Percentiles rank a stretch among this genome's conserved stretches.
Conservation (phyloP, 2,113 vertebrate species). For the Formicarius rufipectus region DNA sequence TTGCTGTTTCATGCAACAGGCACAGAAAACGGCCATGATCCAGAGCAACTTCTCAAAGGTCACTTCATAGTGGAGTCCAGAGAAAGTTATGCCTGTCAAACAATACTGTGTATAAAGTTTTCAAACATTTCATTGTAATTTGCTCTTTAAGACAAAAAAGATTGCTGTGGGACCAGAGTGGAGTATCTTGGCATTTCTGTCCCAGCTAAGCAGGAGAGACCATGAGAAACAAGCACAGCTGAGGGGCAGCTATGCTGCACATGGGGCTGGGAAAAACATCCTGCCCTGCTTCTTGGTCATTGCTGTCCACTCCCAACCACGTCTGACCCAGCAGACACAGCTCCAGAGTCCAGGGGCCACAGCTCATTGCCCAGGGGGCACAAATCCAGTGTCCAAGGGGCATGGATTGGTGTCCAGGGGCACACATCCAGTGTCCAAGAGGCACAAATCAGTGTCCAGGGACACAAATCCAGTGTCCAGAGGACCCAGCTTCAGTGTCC, state of each 20-base stretch:
- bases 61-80: background rate
- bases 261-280: accelerated
- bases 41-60: background rate
- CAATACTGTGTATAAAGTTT: background rate
- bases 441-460: background rate
- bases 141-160: background rate
- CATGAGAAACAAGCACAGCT: accelerated
- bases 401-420: background rate
- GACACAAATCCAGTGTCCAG: too few relatives aligned
- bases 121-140: background rate
- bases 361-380: background rate
- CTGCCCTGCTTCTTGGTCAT: accelerated
- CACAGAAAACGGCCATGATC: background rate
- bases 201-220: background rate
- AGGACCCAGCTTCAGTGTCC: too few relatives aligned
- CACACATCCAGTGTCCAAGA: background rate
- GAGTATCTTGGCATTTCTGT: background rate
- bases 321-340: background rate
- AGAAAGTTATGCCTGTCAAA: background rate
- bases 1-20: background rate
- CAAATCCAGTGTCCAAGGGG: background rate
- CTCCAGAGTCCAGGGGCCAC: background rate
- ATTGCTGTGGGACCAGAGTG: accelerated
- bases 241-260: accelerated
- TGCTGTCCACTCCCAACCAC: accelerated